Evolutionary conservation across 2,888 invertebrate genomes (phyloP).

Genomic region (Drosophila putrida): DNA sequence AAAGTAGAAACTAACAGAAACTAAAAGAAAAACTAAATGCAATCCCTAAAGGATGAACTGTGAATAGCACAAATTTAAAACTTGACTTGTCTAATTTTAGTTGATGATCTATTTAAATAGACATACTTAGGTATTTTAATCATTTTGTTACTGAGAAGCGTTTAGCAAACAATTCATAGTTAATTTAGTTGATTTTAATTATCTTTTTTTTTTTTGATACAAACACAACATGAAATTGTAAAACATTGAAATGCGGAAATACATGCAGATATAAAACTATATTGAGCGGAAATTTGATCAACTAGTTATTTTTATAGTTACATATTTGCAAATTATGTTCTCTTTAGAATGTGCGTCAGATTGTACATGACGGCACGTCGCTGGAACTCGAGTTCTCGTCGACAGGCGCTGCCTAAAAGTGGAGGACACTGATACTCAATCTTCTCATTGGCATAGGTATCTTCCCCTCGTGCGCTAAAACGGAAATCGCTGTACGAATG

Average conservation of each 20-base stretch:
- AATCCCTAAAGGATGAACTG: background rate
- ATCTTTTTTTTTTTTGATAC: slow-evolving; percentile 21
- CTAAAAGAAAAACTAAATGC: background rate
- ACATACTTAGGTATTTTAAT: slow-evolving; percentile 17
- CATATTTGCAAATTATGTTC: slow-evolving; percentile 6
- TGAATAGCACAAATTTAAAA: slow-evolving; percentile 5
- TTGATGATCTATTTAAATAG: slow-evolving; percentile 1
- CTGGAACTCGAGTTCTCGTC: slow-evolving; percentile 86
- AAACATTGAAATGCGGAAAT: slow-evolving; percentile 39
- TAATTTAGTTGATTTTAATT: slow-evolving; percentile 53
- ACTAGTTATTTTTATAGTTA: slow-evolving; percentile 8
- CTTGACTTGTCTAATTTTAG: slow-evolving; percentile 3
- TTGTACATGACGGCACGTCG: slow-evolving; percentile 84
- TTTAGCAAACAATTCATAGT: slow-evolving; percentile 37
- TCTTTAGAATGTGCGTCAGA: slow-evolving; percentile 79
- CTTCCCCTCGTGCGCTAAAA: slow-evolving; percentile 86
- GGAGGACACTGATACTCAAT: slow-evolving; percentile 88
- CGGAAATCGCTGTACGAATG: slow-evolving; percentile 88
- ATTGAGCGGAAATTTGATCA: background rate
- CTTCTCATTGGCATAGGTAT: slow-evolving; percentile 87
- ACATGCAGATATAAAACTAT: slow-evolving; percentile 10
- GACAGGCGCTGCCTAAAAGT: slow-evolving; percentile 87
- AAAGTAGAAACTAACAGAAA: background rate
- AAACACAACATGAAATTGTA: slow-evolving; percentile 41
- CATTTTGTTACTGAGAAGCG: slow-evolving; percentile 27